These are phyloP conservation scores for Lamellibrachia columna DNA, from an alignment of 2,888 invertebrate genomes.

Conservation along the genomic window DNA sequence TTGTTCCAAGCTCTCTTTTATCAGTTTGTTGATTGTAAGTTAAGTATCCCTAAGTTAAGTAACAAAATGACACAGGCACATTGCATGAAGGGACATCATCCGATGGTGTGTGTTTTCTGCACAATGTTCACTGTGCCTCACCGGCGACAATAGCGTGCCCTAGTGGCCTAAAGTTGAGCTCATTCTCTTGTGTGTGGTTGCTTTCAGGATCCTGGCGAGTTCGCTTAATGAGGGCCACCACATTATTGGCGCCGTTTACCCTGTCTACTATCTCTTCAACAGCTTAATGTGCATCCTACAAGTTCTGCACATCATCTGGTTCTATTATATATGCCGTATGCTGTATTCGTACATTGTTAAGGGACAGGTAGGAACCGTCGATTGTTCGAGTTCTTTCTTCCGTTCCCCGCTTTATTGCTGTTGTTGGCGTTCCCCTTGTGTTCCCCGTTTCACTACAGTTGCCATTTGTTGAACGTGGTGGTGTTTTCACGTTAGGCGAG, in stretches of 20 bases:
- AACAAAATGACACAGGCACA: neutral
- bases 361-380: conserved; percentile 32
- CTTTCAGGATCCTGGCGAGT: conserved; percentile 30
- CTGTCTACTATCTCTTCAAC: conserved; percentile 54
- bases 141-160: neutral
- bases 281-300: conserved; percentile 50
- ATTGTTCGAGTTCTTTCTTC: neutral
- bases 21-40: neutral
- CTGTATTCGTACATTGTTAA: conserved; percentile 34
- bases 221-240: conserved; percentile 34
- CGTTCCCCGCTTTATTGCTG: neutral
- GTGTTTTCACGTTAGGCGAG: neutral
- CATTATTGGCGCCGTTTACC: conserved; percentile 31
- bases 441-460: neutral
- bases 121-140: neutral
- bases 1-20: neutral
- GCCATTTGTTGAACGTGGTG: neutral
- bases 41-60: neutral
- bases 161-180: neutral
- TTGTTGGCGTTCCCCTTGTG: neutral
- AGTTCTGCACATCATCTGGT: conserved; percentile 58
- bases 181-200: conserved; percentile 11
- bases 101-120: neutral
- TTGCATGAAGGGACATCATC: neutral
- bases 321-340: conserved; percentile 72